Conservation (phyloP, 1,140 invertebrate species). For the Sycophaga agraensis region DNA sequence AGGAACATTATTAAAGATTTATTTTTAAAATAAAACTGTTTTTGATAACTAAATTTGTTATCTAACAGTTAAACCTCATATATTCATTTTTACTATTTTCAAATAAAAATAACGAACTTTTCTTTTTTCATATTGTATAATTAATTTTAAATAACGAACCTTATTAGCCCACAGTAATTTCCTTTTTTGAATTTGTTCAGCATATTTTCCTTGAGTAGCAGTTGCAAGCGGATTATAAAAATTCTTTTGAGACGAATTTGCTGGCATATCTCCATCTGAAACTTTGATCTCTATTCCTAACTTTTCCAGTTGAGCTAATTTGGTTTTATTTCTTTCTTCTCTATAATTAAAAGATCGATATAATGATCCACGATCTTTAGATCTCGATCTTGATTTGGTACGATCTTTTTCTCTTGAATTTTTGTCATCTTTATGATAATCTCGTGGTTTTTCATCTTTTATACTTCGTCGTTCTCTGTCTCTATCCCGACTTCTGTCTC, state of each 20-base stretch:
- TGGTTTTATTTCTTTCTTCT: constrained; percentile 53
- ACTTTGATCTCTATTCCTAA: constrained; percentile 55
- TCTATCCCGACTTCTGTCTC: constrained; percentile 32
- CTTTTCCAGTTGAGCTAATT: constrained; percentile 57
- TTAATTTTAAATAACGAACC: constrained; percentile 37
- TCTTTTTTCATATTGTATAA: neutral
- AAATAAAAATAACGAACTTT: neutral
- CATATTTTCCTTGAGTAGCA: constrained; percentile 79
- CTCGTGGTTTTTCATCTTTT: constrained; percentile 40
- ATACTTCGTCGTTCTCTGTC: constrained; percentile 38
- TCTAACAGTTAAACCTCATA: constrained; percentile 1
- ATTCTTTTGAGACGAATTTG: constrained; percentile 57
- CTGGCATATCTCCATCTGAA: constrained; percentile 37
- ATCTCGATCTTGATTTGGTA: constrained; percentile 38
- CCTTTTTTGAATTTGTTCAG: constrained; percentile 86
- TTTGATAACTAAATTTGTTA: no score
- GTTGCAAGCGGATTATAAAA: constrained; percentile 83
- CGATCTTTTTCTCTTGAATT: constrained; percentile 44
- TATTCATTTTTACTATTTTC: neutral
- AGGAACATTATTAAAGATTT: no score
- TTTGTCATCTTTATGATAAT: constrained; percentile 42
- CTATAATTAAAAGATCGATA: constrained; percentile 48
- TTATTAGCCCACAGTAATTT: constrained; percentile 88
- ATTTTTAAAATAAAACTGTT: no score
- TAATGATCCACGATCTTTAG: constrained; percentile 41